These are phyloP conservation scores for Xyliphius kryptos DNA, from an alignment of 2,113 vertebrate genomes.

Conservation along the genomic window DNA sequence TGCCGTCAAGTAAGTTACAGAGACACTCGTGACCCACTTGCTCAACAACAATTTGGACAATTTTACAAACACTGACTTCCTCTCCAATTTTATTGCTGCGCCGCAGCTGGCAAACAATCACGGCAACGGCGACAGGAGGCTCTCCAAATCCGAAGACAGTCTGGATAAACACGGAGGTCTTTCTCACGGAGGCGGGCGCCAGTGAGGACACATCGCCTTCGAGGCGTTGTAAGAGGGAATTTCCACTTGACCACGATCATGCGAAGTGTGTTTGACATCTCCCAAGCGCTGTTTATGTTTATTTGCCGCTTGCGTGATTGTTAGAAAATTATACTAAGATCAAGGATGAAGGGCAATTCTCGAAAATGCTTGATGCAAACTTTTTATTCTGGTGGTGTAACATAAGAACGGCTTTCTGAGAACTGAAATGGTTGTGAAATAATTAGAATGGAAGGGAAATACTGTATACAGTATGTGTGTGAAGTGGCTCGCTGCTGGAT, in stretches of 20 bases:
- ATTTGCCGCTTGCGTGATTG: too few species aligned
- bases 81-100: constrained; percentile 69
- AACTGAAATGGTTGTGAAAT: too few species aligned
- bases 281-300: constrained; percentile 20
- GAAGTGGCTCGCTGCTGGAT: too few species aligned
- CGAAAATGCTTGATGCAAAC: too few species aligned
- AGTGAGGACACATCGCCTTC: not conserved
- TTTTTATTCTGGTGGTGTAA: too few species aligned
- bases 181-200: constrained; percentile 22
- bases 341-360: too few species aligned
- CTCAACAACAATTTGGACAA: constrained; percentile 63
- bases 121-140: constrained; percentile 23
- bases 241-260: constrained; percentile 28
- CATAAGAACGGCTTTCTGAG: too few species aligned
- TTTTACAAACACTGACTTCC: constrained; percentile 60
- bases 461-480: too few species aligned
- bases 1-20: constrained; percentile 56
- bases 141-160: constrained; percentile 1
- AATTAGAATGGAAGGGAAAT: too few species aligned
- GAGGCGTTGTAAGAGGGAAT: constrained; percentile 10
- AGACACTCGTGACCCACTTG: constrained; percentile 58
- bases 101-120: constrained; percentile 57
- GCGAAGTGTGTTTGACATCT: constrained; percentile 32
- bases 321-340: too few species aligned
- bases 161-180: constrained; percentile 25